These are phyloP conservation scores for Bettongia penicillata DNA, from an alignment of 2,113 vertebrate species.

Conservation along the genomic window DNA sequence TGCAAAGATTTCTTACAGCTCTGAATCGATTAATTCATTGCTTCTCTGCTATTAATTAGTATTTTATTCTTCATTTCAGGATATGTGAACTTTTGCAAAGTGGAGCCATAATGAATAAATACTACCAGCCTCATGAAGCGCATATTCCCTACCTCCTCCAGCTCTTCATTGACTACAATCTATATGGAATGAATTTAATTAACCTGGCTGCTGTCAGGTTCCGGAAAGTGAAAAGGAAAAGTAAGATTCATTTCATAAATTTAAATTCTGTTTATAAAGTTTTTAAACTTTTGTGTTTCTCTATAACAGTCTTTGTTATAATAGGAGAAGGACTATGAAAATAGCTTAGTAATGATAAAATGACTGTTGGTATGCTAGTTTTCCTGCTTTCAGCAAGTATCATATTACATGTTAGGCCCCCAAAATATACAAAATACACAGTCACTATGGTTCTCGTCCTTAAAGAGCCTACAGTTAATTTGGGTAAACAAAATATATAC, in stretches of 20 bases:
- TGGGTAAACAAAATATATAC: not conserved
- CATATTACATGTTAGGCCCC: not conserved
- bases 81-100: slow-evolving; percentile 98
- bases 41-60: slow-evolving; percentile 44
- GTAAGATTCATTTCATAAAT: slow-evolving; percentile 84
- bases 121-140: slow-evolving; percentile 97
- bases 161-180: slow-evolving; percentile 99
- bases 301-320: not conserved
- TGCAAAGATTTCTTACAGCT: not conserved
- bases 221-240: slow-evolving; percentile 88
- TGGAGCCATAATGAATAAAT: slow-evolving; percentile 99
- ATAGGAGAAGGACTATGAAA: not conserved
- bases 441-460: not conserved
- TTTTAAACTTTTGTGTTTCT: slow-evolving; percentile 38
- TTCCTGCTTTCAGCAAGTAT: not conserved
- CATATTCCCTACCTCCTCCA: slow-evolving; percentile 99
- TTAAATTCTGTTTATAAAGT: slow-evolving; percentile 26
- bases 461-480: not conserved
- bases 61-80: slow-evolving; percentile 83
- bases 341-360: not conserved
- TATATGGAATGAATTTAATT: slow-evolving; percentile 99
- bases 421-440: not conserved
- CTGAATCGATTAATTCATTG: not conserved
- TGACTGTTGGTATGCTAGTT: not conserved
- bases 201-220: slow-evolving; percentile 96